Conservation (phyloP, 2,113 vertebrate genomes). For the Pionites leucogaster region DNA sequence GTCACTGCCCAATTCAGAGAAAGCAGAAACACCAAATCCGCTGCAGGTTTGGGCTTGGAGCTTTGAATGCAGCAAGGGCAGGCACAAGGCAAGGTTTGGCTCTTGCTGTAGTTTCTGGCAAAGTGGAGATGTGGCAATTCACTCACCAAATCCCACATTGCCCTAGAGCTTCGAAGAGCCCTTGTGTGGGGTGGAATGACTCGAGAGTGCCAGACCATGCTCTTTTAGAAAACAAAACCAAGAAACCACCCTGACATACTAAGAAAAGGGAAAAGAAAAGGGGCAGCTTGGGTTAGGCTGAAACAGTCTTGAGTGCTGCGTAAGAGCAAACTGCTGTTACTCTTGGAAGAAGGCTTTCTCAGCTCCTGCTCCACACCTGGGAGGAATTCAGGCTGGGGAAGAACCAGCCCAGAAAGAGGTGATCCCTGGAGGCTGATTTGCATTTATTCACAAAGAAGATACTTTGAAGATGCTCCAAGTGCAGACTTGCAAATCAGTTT, state of each 20-base stretch:
- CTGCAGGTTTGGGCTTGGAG: background rate
- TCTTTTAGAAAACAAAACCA: background rate
- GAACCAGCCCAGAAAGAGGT: background rate
- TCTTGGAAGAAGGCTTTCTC: background rate
- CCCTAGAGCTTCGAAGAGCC: background rate
- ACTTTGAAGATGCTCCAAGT: constrained; percentile 38
- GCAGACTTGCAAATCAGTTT: constrained; percentile 21
- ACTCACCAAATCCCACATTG: background rate
- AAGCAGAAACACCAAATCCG: background rate
- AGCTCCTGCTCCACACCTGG: background rate
- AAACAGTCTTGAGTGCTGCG: background rate
- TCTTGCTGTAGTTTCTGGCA: background rate
- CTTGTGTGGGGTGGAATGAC: background rate
- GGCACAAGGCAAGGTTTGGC: background rate
- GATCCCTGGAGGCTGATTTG: background rate
- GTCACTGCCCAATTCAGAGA: background rate
- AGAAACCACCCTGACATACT: background rate
- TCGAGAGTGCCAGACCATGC: background rate
- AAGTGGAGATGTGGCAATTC: background rate
- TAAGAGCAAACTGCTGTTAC: background rate
- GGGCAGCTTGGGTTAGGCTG: background rate
- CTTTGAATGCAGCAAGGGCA: background rate
- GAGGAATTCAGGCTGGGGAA: background rate
- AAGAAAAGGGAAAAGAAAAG: background rate
- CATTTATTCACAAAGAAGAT: background rate